phyloP scores from a whole-genome alignment of 2,113 vertebrate species.

The Prionailurus viverrinus region DNA sequence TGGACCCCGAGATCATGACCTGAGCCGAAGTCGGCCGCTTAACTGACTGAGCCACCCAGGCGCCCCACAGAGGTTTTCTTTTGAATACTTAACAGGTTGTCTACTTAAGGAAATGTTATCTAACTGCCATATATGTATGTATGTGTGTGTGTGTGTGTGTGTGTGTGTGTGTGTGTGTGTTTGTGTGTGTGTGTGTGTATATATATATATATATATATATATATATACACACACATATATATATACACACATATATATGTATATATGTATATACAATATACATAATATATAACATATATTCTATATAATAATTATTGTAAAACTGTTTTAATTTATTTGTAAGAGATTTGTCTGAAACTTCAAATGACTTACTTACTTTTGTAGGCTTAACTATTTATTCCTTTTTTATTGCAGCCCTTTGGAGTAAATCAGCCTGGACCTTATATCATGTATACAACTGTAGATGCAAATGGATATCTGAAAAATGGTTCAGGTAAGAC shows the following conservation, averaged over 20 bases:
- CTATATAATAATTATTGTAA: neutral
- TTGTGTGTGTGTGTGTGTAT: too few species aligned
- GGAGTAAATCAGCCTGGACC: conserved; percentile 99
- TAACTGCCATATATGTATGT: neutral
- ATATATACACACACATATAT: too few species aligned
- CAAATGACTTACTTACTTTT: neutral
- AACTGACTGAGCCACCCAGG: too few species aligned
- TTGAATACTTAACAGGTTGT: neutral
- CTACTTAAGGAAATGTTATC: conserved; percentile 22
- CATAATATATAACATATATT: too few species aligned
- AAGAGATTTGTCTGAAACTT: conserved; percentile 43
- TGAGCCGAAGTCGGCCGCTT: too few species aligned
- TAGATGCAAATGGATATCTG: conserved; percentile 95
- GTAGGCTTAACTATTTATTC: neutral
- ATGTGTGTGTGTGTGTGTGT: too few species aligned
- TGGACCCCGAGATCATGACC: too few species aligned
- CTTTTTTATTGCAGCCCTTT: conserved; percentile 90
- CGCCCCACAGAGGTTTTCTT: neutral
- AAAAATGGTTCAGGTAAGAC: conserved; percentile 97
- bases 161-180: too few species aligned
- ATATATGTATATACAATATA: neutral
- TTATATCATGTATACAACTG: conserved; percentile 98
- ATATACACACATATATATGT: too few species aligned
- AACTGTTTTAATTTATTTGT: conserved; percentile 2
- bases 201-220: too few species aligned